phyloP scores from a whole-genome alignment of 1,140 invertebrate species.

The Pissodes strobi region DNA sequence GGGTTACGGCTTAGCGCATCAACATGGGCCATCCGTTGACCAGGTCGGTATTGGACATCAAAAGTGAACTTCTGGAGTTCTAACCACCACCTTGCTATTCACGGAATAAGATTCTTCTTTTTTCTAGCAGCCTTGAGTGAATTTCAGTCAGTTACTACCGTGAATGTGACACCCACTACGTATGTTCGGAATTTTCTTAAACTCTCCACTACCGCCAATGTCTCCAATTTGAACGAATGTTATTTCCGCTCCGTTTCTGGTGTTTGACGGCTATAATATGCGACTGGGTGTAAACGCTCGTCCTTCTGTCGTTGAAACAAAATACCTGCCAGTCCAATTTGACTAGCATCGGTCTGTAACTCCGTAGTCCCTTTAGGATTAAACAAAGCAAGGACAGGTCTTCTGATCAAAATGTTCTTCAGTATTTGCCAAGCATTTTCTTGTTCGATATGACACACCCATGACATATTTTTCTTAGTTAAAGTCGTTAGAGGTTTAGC shows the following conservation, averaged over 20 bases:
- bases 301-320: conserved; percentile 13
- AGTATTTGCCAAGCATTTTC: conserved; percentile 11
- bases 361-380: conserved; percentile 29
- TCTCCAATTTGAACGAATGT: too few species aligned
- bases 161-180: conserved; percentile 49
- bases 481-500: too few species aligned
- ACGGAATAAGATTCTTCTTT: conserved; percentile 42
- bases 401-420: conserved; percentile 23
- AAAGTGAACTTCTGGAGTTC: conserved; percentile 14
- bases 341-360: conserved; percentile 34
- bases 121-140: background rate
- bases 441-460: background rate
- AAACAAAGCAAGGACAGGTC: conserved; percentile 36
- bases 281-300: conserved; percentile 15
- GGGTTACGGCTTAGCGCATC: conserved; percentile 23
- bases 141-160: conserved; percentile 40
- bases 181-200: conserved; percentile 48
- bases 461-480: background rate
- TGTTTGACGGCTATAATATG: conserved; percentile 24
- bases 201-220: conserved; percentile 49
- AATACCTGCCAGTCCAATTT: conserved; percentile 28
- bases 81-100: conserved; percentile 49
- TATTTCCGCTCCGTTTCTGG: conserved; percentile 31
- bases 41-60: conserved; percentile 47
- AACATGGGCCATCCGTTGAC: conserved; percentile 34